phyloP scores from a whole-genome alignment of 2,888 invertebrate species.

The Agrotis exclamationis region DNA sequence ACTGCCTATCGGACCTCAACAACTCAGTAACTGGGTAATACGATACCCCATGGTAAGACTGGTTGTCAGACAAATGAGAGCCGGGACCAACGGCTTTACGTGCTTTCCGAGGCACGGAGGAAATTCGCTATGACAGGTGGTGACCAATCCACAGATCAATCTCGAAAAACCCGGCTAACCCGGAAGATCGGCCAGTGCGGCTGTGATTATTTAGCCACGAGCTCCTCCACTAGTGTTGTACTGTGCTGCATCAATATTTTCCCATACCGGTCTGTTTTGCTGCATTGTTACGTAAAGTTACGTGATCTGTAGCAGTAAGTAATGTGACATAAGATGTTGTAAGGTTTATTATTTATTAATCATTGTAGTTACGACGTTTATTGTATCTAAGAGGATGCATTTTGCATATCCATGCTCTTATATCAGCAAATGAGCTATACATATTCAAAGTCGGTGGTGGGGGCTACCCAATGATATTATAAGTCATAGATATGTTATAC shows the following conservation, averaged over 20 bases:
- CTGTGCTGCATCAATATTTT: slow-evolving; percentile 18
- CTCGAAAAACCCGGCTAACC: too few relatives aligned
- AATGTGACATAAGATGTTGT: background rate
- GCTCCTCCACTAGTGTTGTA: too few relatives aligned
- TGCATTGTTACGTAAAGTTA: slow-evolving; percentile 21
- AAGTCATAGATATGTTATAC: too few relatives aligned
- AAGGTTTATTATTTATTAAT: slow-evolving; percentile 2
- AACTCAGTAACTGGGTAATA: too few relatives aligned
- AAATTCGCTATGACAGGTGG: background rate
- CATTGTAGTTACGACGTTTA: background rate
- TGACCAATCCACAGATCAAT: too few relatives aligned
- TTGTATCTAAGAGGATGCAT: background rate
- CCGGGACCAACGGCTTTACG: background rate
- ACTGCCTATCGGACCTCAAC: too few relatives aligned
- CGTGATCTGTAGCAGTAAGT: background rate
- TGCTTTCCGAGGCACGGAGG: background rate
- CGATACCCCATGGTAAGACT: background rate
- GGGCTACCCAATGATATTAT: too few relatives aligned
- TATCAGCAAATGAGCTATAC: too few relatives aligned
- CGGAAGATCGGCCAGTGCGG: too few relatives aligned
- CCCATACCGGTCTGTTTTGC: background rate
- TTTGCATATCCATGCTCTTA: background rate
- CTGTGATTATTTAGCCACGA: too few relatives aligned
- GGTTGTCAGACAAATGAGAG: too few relatives aligned
- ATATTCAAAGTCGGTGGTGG: too few relatives aligned